phyloP scores from a whole-genome alignment of 2,113 vertebrate genomes.

The Phoxinus phoxinus region DNA sequence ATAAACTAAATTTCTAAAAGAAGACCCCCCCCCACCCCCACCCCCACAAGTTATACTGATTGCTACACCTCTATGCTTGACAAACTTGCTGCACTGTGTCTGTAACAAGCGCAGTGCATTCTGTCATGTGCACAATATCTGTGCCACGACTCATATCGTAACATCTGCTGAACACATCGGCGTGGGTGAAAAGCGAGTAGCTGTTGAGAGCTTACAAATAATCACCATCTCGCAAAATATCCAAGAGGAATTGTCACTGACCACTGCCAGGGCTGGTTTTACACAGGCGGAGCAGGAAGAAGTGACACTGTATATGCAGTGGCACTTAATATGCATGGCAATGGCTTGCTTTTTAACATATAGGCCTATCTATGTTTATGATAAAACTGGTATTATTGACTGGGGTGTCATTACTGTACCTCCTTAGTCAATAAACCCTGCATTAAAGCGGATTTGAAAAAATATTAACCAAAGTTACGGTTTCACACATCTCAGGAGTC shows the following conservation, averaged over 20 bases:
- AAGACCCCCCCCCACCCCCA: too few relatives aligned
- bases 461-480: background rate
- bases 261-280: constrained; percentile 6
- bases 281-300: background rate
- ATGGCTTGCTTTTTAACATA: background rate
- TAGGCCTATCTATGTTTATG: background rate
- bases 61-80: background rate
- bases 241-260: constrained; percentile 29
- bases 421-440: background rate
- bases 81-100: background rate
- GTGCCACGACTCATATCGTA: background rate
- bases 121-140: background rate
- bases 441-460: background rate
- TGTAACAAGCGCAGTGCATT: background rate
- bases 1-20: background rate
- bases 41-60: background rate
- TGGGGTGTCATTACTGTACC: background rate
- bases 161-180: constrained; percentile 31
- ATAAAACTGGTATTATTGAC: background rate
- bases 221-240: constrained; percentile 33
- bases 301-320: background rate
- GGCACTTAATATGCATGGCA: background rate
- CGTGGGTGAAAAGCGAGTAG: constrained; percentile 23
- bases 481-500: background rate
- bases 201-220: constrained; percentile 52